phyloP scores from a whole-genome alignment of 2,113 vertebrate genomes.

The Panurus biarmicus region DNA sequence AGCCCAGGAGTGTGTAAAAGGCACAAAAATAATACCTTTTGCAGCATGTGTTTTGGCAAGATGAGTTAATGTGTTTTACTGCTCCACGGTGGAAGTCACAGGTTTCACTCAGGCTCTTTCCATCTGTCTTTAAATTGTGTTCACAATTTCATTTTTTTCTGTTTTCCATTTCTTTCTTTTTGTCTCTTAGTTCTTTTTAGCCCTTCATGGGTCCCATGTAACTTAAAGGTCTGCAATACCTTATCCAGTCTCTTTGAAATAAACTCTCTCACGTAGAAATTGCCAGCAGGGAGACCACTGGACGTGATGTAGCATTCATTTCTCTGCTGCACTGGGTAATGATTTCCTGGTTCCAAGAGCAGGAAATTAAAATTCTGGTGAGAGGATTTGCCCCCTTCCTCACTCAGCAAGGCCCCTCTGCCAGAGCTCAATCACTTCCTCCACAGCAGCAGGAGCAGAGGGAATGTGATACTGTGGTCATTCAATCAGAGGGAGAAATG shows the following conservation, averaged over 20 bases:
- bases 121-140: not conserved
- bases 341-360: conserved; percentile 1
- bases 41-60: not conserved
- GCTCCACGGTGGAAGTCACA: not conserved
- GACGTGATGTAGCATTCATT: not conserved
- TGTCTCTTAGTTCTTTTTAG: not conserved
- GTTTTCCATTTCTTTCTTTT: not conserved
- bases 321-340: not conserved
- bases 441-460: not conserved
- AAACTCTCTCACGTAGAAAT: not conserved
- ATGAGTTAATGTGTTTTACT: not conserved
- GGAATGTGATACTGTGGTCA: not conserved
- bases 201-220: not conserved
- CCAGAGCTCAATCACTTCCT: conserved; percentile 2
- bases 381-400: conserved; percentile 38
- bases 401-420: conserved; percentile 17
- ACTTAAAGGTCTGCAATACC: not conserved
- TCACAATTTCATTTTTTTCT: not conserved
- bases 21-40: not conserved
- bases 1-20: not conserved
- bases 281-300: conserved; percentile 1
- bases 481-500: conserved; percentile 7
- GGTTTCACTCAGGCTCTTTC: not conserved
- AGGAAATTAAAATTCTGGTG: conserved; percentile 35
- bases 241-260: conserved; percentile 3